Evolutionary conservation across 2,797 vertebrate species (phyloP).

Genomic region (Tauraco hartlaubi): DNA sequence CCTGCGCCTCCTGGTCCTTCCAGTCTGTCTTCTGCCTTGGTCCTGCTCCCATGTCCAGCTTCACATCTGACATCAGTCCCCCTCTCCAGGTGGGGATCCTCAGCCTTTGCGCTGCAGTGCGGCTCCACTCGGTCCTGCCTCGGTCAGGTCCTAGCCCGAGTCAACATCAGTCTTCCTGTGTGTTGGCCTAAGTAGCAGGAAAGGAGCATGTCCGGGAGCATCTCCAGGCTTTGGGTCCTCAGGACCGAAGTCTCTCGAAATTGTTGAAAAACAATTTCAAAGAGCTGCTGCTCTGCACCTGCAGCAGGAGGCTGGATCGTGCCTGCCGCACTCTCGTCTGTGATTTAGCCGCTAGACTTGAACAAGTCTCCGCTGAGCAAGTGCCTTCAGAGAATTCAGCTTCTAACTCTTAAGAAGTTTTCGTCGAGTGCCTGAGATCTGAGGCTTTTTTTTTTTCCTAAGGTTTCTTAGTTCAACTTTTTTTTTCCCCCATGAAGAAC

Average conservation of each 20-base stretch:
- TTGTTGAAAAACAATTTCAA: background rate
- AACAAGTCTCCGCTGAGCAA: conserved; percentile 9
- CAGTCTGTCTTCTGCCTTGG: background rate
- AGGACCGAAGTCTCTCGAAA: background rate
- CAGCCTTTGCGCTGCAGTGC: background rate
- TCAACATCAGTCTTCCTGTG: background rate
- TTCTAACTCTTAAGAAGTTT: conserved; percentile 20
- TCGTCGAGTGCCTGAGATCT: conserved; percentile 7
- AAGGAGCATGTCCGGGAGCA: background rate
- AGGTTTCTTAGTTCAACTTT: background rate
- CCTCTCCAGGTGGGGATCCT: background rate
- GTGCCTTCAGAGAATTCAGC: conserved; percentile 38
- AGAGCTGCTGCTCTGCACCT: background rate
- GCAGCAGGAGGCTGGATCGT: background rate
- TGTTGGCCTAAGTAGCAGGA: background rate
- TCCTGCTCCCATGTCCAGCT: background rate
- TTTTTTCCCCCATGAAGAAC: background rate
- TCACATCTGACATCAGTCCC: background rate
- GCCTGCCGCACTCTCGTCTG: background rate
- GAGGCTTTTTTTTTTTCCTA: background rate
- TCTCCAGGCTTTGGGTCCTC: background rate
- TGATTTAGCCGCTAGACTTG: background rate
- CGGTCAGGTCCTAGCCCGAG: background rate
- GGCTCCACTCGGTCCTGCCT: background rate
- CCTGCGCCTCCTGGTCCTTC: background rate